A percentile compares a stretch with the other conserved stretches of the same genome.
These are phyloP conservation scores for Lasioglossum baleicum DNA, from an alignment of 1,140 invertebrate species.

Conservation along the genomic window DNA sequence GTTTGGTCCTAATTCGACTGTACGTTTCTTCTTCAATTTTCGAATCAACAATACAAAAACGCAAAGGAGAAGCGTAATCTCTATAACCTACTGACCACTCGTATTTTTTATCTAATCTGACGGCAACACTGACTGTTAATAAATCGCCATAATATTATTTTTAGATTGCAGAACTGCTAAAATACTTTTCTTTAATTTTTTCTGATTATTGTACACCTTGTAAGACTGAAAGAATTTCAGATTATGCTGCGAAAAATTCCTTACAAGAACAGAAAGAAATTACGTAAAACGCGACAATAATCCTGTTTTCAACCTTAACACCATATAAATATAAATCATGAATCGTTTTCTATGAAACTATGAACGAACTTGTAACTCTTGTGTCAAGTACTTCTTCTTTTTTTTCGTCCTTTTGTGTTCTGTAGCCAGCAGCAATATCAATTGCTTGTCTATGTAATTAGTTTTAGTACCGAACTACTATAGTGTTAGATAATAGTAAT, in stretches of 20 bases:
- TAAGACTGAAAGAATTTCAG: conserved; percentile 27
- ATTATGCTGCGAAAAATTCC: neutral
- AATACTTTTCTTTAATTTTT: conserved; percentile 42
- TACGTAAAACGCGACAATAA: conserved; percentile 12
- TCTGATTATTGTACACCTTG: conserved; percentile 32
- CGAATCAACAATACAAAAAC: neutral
- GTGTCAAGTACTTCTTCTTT: conserved; percentile 34
- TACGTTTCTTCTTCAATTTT: neutral
- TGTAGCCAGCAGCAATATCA: conserved; percentile 64
- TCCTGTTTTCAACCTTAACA: conserved; percentile 9
- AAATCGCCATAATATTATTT: conserved; percentile 29
- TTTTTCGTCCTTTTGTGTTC: conserved; percentile 39
- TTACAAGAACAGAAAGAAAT: conserved; percentile 5
- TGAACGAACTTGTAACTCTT: conserved; percentile 37
- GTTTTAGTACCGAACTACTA: conserved; percentile 69
- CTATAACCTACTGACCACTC: conserved; percentile 15
- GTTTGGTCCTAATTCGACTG: conserved; percentile 50
- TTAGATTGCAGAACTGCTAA: conserved; percentile 17
- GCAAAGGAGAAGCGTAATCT: neutral
- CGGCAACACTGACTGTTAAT: conserved; percentile 6
- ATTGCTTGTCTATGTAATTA: conserved; percentile 65
- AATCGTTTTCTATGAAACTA: conserved; percentile 40
- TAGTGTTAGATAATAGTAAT: conserved; percentile 62
- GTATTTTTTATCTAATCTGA: conserved; percentile 12
- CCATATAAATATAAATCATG: conserved; percentile 32